Base-by-base conservation (phyloP, 2,113 vertebrate species). In the Megalops atlanticus region DNA sequence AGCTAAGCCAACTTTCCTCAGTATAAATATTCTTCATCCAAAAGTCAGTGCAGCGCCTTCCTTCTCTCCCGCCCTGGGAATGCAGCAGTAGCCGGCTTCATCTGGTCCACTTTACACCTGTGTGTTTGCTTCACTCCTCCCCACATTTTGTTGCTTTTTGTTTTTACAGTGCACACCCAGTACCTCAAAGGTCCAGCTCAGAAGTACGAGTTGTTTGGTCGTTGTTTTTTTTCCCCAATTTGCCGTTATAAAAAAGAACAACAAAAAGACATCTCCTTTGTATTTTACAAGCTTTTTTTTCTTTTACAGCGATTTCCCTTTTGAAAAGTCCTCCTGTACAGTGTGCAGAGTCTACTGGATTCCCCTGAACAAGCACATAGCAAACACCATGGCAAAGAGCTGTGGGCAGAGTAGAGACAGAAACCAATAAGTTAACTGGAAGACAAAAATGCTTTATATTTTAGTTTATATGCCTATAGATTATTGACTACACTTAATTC, bases 331-430 rank as follows among this genome's bases (percentile, higher is more conserved):
- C 84, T 89, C 84, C 78, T 75, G 77, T 81, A 72, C 84, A 75
- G 83, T 41, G 77, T 83, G 76, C 76, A 38, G 24, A 76, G 85
- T 85, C 87, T 97, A 98, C 85, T 98, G 97, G 91, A 98, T 98
- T 85, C 97, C 96, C 84, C 96, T 94, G 89, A 99, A 99, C 89
- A 99, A 95, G 91, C 97, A 98, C 96, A 99, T 98, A 33, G 97
- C 97, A 39, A 98, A 97, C 84, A 98, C 93, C 97, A 99, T 98
- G 87, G 96, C 95, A 1, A 96, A 96, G 10, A 99, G 95, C 97
- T 98, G 93, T 31, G 64, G 83, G 16, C n/a, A 85, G 68, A 52
- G 64, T 31, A 69, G 15, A 69, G 10, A 84, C 39, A 80, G 45
- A 68, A 80, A 40, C 1, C 0, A 11, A 27, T 77, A 74, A 78